Base-by-base conservation (phyloP, 2,797 vertebrate genomes). In the Eupleurogrammus muticus region DNA sequence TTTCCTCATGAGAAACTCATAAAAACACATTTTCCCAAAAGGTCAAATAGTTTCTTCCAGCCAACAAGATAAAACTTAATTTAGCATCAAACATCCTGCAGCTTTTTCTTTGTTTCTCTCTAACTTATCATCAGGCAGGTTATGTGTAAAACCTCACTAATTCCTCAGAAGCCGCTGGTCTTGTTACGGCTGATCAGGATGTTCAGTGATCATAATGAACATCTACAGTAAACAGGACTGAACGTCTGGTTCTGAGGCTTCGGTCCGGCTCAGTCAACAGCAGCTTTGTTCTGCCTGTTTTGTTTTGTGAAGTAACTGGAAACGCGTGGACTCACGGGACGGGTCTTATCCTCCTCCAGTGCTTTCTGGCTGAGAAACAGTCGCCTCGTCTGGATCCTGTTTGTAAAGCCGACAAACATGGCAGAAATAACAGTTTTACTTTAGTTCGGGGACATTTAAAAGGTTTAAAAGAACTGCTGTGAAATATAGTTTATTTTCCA, bases 291-390 rank as follows among this genome's bases (percentile, higher is more conserved):
- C 63, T 44, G 17, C 24, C 9, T 55, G 1, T 4, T 56, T 9
- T 20, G 12, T 38, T 1, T 38, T 81, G 70, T 69, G 64, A 60
- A 13, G 68, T 73, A 69, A 75, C 74, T 81, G 71, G 56, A 82
- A 67, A 71, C 60, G 38, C 34, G 35, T 67, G 19, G 17, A 60
- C 73, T 81, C 77, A 70, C 24, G 6, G 78, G 66, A 78, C 53
- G 0, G 42, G 80, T 73, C 67, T 79, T 73, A 51, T 24, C 52
- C 9, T 53, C 38, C 9, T 53, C 38, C 14, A 21, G 44, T 65
- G 17, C n/a, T n/a, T 58, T 66, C 35, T 48, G 61, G 42, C 36
- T 53, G 20, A 24, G 20, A 36, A 10, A 10, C 4, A 10, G 14
- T 11, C 52, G 19, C 13, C 56, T 36, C 9, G 46, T 47, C 32